Evolutionary conservation across 2,797 vertebrate species (phyloP).

Genomic region (Acipenser oxyrinchus): DNA sequence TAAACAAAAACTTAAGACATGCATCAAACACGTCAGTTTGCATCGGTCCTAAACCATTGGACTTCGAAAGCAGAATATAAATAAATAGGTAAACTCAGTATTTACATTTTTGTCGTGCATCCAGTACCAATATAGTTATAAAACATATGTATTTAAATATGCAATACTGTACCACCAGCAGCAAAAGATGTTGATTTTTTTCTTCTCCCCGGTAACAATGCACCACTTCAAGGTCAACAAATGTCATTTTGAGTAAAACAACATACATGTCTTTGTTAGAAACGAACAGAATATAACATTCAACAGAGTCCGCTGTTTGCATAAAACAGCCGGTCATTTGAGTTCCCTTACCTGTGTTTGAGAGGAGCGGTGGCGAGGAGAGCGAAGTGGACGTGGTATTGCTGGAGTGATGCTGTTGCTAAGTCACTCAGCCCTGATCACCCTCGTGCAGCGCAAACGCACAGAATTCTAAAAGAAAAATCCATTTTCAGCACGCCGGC

Average conservation of each 20-base stretch:
- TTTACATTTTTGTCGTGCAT: no score
- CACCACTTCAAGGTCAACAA: slow-evolving; percentile 9
- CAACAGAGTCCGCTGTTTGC: background rate
- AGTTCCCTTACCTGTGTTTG: no score
- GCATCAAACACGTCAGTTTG: no score
- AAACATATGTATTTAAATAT: no score
- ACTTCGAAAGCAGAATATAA: no score
- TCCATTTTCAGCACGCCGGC: slow-evolving; percentile 15
- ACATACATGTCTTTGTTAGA: background rate
- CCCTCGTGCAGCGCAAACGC: slow-evolving; percentile 12
- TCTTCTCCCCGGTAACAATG: slow-evolving; percentile 3
- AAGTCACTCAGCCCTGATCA: slow-evolving; percentile 7
- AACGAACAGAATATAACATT: slow-evolving; percentile 1
- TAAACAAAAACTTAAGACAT: no score
- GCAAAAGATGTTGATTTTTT: no score
- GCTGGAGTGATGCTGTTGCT: slow-evolving; percentile 19
- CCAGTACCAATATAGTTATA: no score
- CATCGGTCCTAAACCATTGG: no score
- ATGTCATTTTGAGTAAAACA: background rate
- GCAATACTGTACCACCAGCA: no score
- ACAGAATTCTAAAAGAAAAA: slow-evolving; percentile 2
- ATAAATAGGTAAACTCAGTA: no score
- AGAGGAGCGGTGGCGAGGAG: background rate
- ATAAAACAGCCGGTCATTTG: no score
- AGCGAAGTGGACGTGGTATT: slow-evolving; percentile 2